Evolutionary conservation across 2,797 vertebrate genomes (phyloP), one percentile per base, ranked within the genome.

Genomic region (Channa striata): DNA sequence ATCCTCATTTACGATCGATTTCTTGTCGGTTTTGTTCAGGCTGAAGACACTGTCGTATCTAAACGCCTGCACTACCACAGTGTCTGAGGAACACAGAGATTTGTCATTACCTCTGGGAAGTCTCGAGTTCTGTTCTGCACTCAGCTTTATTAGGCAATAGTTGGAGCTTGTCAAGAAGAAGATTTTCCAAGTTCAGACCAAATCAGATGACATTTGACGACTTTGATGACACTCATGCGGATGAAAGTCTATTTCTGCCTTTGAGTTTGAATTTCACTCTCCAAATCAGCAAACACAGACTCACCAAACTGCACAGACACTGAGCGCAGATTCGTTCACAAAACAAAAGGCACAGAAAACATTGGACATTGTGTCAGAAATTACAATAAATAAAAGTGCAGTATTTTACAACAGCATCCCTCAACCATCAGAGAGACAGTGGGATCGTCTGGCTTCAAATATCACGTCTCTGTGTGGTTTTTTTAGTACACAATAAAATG

Each of bases 341-440:
- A 59, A 69, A 82, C 84, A 83, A 78, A 90, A 93, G 85, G 84
- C 87, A 81, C 78, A 86, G 46, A 67, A 68, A 23, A 82, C 74
- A 43, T 59, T 33, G 51, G 68, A 85, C 77, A 8, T 59, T 21
- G 83, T 73, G 77, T 42, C 59, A 21, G 57, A 34, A 74, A 72
- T 68, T 68, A 84, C 73, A 77, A 30, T 30, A 30, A 30, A 30
- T 2, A 47, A 20, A 78, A 67, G 65, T 84, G 68, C 50, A 73
- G 34, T 68, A 57, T 53, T 80, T 73, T 81, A 85, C 81, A 83
- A 72, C 63, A 74, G 75, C 63, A 33, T 76, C 66, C 68, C 58
- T 78, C 66, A 34, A 80, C 65, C 61, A n/a, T 62, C 49, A 52
- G 17, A 72, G 36, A 30, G 23, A 70, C 43, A 5, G 34, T 42